These are phyloP conservation scores for Nasonia vitripennis DNA, from an alignment of 1,140 invertebrate genomes.

Conservation along the genomic window DNA sequence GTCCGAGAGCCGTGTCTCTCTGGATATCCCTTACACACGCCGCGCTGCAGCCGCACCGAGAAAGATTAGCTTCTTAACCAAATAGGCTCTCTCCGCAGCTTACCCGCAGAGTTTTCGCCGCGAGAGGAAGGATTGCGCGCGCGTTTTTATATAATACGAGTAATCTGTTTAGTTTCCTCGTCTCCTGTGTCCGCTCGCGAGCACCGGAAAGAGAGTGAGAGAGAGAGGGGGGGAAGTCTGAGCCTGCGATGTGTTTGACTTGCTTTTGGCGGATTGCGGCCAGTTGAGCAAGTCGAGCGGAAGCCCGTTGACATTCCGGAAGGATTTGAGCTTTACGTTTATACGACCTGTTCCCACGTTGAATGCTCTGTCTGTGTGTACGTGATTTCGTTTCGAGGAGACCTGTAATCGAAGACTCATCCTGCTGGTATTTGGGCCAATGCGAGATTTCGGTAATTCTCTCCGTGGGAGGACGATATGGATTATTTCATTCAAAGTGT, in stretches of 20 bases:
- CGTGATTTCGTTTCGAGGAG: neutral
- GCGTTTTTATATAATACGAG: neutral
- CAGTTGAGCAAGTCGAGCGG: slow-evolving; percentile 19
- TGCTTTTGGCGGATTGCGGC: neutral
- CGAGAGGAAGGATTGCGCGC: slow-evolving; percentile 47
- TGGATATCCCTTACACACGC: slow-evolving; percentile 22
- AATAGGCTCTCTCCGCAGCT: slow-evolving; percentile 55
- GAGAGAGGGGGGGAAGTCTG: no score
- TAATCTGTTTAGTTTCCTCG: slow-evolving; percentile 57
- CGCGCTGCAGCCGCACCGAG: neutral
- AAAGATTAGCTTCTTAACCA: slow-evolving; percentile 64
- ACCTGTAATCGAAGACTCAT: no score
- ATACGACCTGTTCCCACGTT: slow-evolving; percentile 20
- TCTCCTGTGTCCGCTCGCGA: neutral
- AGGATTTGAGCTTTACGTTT: neutral
- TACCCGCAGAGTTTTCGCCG: slow-evolving; percentile 17
- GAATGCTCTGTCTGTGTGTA: no score
- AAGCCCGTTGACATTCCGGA: slow-evolving; percentile 37
- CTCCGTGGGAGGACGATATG: no score
- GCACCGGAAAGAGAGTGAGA: no score
- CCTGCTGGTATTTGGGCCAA: no score
- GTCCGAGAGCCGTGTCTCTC: neutral
- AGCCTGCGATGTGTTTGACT: slow-evolving; percentile 13
- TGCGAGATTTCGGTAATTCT: no score
- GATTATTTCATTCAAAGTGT: no score